phyloP scores from a whole-genome alignment of 2,888 invertebrate species.

The Willowsia nigromaculata region DNA sequence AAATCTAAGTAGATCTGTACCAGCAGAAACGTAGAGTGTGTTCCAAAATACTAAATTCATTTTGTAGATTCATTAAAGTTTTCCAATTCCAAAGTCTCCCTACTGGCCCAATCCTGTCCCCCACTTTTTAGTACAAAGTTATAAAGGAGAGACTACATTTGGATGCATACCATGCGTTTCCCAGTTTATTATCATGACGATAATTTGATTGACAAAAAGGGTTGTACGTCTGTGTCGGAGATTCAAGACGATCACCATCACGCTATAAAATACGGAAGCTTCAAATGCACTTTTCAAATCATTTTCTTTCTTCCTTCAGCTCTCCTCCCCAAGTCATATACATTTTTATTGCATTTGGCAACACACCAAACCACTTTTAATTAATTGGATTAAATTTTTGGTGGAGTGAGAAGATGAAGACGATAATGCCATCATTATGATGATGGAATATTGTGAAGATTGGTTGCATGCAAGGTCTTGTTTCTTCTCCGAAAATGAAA shows the following conservation, averaged over 20 bases:
- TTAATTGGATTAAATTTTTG: slow-evolving; percentile 59
- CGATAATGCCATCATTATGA: slow-evolving; percentile 23
- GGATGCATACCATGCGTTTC: no score
- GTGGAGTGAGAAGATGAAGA: slow-evolving; percentile 2
- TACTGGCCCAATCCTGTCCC: not conserved
- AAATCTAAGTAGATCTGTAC: not conserved
- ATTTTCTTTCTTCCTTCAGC: not conserved
- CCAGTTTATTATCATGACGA: not conserved
- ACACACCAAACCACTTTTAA: slow-evolving; percentile 49
- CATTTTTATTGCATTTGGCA: not conserved
- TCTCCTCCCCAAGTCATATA: no score
- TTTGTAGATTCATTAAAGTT: slow-evolving; percentile 18
- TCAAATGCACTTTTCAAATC: not conserved
- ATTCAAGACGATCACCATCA: not conserved
- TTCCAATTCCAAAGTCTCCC: not conserved
- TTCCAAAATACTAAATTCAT: not conserved
- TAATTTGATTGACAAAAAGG: slow-evolving; percentile 35
- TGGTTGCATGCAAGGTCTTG: not conserved
- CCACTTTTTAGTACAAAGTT: not conserved
- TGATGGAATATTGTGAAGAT: slow-evolving; percentile 43
- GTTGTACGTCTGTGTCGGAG: not conserved
- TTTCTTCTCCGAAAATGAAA: no score
- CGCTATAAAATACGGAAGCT: not conserved
- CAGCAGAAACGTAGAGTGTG: not conserved
- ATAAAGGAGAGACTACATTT: not conserved